Evolutionary conservation across 1,140 invertebrate genomes (phyloP), one percentile per base, ranked within the genome.

Genomic region (Halesus radiatus): DNA sequence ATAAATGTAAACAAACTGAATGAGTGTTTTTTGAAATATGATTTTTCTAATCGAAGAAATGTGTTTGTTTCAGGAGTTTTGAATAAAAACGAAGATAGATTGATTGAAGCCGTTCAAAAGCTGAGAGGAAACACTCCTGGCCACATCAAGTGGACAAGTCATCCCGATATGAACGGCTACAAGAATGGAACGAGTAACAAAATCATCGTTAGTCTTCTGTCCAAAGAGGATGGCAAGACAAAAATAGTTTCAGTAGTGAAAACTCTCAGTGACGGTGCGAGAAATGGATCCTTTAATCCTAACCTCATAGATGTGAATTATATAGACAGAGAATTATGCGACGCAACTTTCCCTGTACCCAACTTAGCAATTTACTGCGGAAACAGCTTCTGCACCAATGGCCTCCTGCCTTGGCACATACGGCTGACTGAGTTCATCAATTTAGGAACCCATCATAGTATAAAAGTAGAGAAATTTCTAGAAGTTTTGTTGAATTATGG

Each of bases 361-460:
- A 92, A 94, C 83, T 84, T 94, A 80, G 92, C 90, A 52, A 84
- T 95, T 76, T 90, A 92, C 84, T 93, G 90, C 84, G 93, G 93
- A 23, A 85, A 90, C 23, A 83, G 86, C 53, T 92, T 91, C 83
- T 90, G 87, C 78, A 92, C 92, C 53, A 90, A 90, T 85, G 93
- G 92, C 77, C 88, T 93, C 85, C 87, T 94, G 20, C 93, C 93
- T 53, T 95, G 93, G 94, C 93, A 94, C 84, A 92, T 93, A 83
- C 90, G 92, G 88, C 84, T 93, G 60, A 93, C 93, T 50, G 93
- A 94, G 88, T 94, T 95, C 87, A 86, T 93, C 87, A 91, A 89
- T 87, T 83, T 93, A 82, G 88, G 90, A 80, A 85, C 88, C 78
- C 89, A 92, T 83, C 86, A 90, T 85, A 89, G 85, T 84, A 80